phyloP scores from a whole-genome alignment of 64 coral and sea anemone genomes.

The Dendronephthya gigantea region DNA sequence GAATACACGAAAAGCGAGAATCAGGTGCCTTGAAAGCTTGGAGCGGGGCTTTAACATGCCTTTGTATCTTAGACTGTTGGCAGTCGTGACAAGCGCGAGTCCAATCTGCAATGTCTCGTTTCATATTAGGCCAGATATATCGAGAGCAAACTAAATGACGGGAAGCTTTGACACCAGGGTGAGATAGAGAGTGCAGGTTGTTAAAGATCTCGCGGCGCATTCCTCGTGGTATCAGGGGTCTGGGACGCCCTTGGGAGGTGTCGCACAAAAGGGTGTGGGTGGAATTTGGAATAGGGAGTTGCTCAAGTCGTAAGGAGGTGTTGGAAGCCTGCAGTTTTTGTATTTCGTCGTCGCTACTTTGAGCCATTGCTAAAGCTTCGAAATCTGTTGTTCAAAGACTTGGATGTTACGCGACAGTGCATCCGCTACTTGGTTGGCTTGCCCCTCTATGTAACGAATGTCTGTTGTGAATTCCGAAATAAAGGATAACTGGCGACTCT shows the following conservation, averaged over 20 bases:
- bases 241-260: conserved; percentile 33
- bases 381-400: conserved; percentile 17
- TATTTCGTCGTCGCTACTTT: conserved; percentile 5
- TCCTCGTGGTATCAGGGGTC: neutral
- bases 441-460: conserved; percentile 21
- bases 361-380: conserved; percentile 10
- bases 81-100: neutral
- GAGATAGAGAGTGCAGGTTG: conserved; percentile 17
- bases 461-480: conserved; percentile 40
- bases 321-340: neutral
- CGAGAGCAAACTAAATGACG: conserved; percentile 2
- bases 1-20: neutral
- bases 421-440: conserved; percentile 22
- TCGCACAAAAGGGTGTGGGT: conserved; percentile 17
- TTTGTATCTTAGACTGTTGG: conserved; percentile 6
- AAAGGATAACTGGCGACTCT: conserved; percentile 25
- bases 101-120: neutral
- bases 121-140: conserved; percentile 41
- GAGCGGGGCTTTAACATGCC: neutral
- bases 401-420: conserved; percentile 25
- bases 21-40: neutral
- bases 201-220: conserved; percentile 11
- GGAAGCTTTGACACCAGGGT: conserved; percentile 30
- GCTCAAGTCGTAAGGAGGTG: conserved; percentile 12
- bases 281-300: conserved; percentile 18